Percentiles rank a stretch among this genome's conserved stretches.
Evolutionary conservation across 1,140 invertebrate genomes (phyloP).

Genomic region (Drosophila setifemur): DNA sequence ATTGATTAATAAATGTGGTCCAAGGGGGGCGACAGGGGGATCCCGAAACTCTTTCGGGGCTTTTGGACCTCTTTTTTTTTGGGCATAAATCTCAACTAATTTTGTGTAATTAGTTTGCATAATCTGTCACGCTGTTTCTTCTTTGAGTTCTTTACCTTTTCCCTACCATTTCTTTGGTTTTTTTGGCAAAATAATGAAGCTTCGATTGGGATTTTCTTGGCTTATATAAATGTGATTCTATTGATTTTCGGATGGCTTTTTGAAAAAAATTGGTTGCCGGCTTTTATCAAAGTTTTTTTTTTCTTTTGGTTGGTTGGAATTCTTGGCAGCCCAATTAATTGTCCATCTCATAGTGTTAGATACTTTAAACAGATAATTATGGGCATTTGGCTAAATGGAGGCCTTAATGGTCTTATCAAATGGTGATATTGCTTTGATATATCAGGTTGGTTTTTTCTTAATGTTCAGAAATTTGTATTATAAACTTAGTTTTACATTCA

Average conservation of each 20-base stretch:
- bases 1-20: constrained; percentile 71
- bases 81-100: constrained; percentile 78
- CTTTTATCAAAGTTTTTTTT: constrained; percentile 48
- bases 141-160: constrained; percentile 37
- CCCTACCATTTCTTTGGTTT: constrained; percentile 4
- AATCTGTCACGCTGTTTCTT: constrained; percentile 70
- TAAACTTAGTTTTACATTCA: no score
- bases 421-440: constrained; percentile 15
- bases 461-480: background rate
- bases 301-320: constrained; percentile 22
- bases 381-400: constrained; percentile 27
- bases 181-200: constrained; percentile 55
- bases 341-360: constrained; percentile 42
- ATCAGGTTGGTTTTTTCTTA: constrained; percentile 1
- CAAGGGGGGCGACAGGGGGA: background rate
- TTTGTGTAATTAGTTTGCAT: constrained; percentile 80
- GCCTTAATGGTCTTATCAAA: constrained; percentile 25
- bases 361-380: constrained; percentile 39
- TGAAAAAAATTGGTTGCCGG: constrained; percentile 53
- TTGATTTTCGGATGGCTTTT: constrained; percentile 51
- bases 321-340: constrained; percentile 50
- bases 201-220: constrained; percentile 48
- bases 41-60: constrained; percentile 14
- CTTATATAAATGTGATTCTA: constrained; percentile 71
- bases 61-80: constrained; percentile 20